Conservation (phyloP, 2,113 vertebrate genomes). For the Prochilodus magdalenae region DNA sequence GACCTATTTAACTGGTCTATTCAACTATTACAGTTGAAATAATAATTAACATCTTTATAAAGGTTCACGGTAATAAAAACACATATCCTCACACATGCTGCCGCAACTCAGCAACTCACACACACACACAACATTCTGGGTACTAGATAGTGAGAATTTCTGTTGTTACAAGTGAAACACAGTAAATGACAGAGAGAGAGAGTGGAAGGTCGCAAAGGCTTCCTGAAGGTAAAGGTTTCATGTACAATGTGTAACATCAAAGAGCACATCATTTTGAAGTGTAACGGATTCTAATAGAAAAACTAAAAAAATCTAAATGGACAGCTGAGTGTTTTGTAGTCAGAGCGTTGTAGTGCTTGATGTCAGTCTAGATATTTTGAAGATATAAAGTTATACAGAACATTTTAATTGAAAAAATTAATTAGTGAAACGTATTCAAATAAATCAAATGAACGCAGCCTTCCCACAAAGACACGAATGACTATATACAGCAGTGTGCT, state of each 20-base stretch:
- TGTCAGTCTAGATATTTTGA: conserved; percentile 21
- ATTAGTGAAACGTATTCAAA: too few relatives aligned
- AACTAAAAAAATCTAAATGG: neutral
- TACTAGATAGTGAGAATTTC: neutral
- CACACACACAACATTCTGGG: neutral
- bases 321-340: conserved; percentile 17
- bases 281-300: neutral
- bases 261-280: neutral
- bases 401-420: neutral
- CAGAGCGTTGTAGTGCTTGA: neutral
- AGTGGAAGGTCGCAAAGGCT: neutral
- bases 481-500: too few relatives aligned
- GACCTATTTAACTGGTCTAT: too few relatives aligned
- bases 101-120: neutral
- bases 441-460: too few relatives aligned
- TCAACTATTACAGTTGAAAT: too few relatives aligned
- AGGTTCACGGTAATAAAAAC: too few relatives aligned
- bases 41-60: too few relatives aligned
- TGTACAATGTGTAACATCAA: neutral
- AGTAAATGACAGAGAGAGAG: neutral
- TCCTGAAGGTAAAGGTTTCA: conserved; percentile 7
- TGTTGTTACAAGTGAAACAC: neutral
- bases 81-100: neutral
- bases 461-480: too few relatives aligned
- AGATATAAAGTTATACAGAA: neutral